phyloP scores from a whole-genome alignment of 2,888 invertebrate species.

The Dryococelus australis region DNA sequence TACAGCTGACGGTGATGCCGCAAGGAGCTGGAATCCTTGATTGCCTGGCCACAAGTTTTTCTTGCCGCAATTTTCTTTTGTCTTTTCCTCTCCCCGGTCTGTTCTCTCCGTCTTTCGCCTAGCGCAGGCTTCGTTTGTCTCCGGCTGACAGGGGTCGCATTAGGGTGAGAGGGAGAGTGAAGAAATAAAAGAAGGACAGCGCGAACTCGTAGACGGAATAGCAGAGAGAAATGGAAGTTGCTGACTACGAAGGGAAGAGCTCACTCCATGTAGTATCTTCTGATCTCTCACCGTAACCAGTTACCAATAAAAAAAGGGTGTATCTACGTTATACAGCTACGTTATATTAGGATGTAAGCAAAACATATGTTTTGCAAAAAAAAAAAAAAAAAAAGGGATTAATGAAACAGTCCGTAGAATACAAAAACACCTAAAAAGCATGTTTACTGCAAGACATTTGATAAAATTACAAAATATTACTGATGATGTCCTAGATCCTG shows the following conservation, averaged over 20 bases:
- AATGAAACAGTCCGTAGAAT: too few species aligned
- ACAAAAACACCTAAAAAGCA: too few species aligned
- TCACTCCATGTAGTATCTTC: background rate
- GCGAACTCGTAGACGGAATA: background rate
- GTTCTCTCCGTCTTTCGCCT: background rate
- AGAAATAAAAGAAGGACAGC: background rate
- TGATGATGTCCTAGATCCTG: too few species aligned
- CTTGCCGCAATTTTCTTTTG: background rate
- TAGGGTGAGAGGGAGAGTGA: background rate
- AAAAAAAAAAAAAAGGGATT: too few species aligned
- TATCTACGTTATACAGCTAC: too few species aligned
- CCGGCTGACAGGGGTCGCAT: background rate
- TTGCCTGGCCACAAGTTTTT: background rate
- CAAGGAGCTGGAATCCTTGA: background rate
- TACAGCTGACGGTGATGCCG: constrained; percentile 4
- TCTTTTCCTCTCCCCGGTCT: background rate
- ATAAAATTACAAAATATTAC: too few species aligned
- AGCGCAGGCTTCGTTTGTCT: background rate
- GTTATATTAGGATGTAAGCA: too few species aligned
- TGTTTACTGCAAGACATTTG: too few species aligned
- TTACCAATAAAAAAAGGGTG: too few species aligned
- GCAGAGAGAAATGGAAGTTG: background rate
- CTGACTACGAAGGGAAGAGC: background rate
- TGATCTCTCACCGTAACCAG: too few species aligned
- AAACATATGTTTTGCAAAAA: too few species aligned